Evolutionary conservation across 2,113 vertebrate species (phyloP), one percentile per base, ranked within the genome.

Genomic region (Danio rerio): DNA sequence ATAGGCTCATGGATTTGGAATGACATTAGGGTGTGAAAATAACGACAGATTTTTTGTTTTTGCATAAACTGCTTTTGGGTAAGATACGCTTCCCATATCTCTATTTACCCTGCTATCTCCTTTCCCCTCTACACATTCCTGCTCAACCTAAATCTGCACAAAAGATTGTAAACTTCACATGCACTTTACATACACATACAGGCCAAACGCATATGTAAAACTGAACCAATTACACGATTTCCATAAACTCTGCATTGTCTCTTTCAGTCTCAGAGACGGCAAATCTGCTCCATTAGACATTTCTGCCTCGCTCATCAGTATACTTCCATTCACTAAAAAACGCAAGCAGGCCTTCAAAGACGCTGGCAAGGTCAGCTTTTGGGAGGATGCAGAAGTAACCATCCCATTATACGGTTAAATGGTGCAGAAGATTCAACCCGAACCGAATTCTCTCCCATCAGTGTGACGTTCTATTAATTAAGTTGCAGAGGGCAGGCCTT

Each of bases 331-430:
- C 49, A 12, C n/a, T 50, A 40, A 56, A 69, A 62, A 71, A 42
- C 52, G 31, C 43, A 76, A 61, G 31, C 65, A 53, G 47, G 49
- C 43, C 42, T 6, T 81, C 56, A 66, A 21, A 58, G 56, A 40
- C 62, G 7, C 55, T 21, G 81, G 75, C 89, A 91, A 92, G 89
- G 90, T 89, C 84, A 80, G 70, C 80, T 85, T 87, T 89, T 91
- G 91, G 90, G 84, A 91, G 89, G 88, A 91, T 86, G 80, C 85
- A 75, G 87, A 90, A 90, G 91, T 90, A 92, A 81, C 85, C 81
- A 78, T 47, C 85, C 86, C 84, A 92, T 93, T 92, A 92, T 89
- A 86, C 83, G 31, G 90, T 91, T 90, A 93, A 93, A 93, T 92
- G 91, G 89, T 89, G 90, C 92, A 90, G 90, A 90, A 90, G 90